phyloP scores from a whole-genome alignment of 92 coral and sea anemone species.

The Zoanthus gigantus region DNA sequence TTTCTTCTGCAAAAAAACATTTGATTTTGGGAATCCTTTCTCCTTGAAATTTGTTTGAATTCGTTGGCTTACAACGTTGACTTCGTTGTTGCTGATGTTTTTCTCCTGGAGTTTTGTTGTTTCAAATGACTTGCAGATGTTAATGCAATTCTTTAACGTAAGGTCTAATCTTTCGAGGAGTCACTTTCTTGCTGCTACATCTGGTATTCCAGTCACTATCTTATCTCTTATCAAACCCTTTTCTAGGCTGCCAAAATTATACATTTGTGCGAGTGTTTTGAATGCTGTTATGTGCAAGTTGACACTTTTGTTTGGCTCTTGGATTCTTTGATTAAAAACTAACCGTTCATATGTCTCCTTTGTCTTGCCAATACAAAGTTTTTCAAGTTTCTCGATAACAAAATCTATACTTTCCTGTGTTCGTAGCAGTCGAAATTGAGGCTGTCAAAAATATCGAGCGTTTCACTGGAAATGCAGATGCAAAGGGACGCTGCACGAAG shows the following conservation, averaged over 20 bases:
- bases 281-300: conserved; percentile 57
- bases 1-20: too few species aligned
- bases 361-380: not conserved
- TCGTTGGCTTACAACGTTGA: not conserved
- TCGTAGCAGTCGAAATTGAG: not conserved
- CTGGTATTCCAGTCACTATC: conserved; percentile 49
- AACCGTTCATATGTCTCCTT: conserved; percentile 63
- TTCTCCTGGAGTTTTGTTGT: conserved; percentile 44
- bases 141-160: conserved; percentile 66
- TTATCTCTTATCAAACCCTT: conserved; percentile 43
- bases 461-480: conserved; percentile 52
- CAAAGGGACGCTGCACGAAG: conserved; percentile 44
- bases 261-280: too few species aligned
- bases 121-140: conserved; percentile 1
- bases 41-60: not conserved
- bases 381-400: conserved; percentile 41
- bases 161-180: conserved; percentile 37
- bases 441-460: conserved; percentile 59
- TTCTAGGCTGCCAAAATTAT: not conserved
- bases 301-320: conserved; percentile 21
- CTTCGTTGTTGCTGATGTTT: conserved; percentile 42
- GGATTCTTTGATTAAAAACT: conserved; percentile 41
- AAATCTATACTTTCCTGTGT: conserved; percentile 46
- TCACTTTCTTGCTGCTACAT: conserved; percentile 33
- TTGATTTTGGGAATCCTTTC: not conserved